Evolutionary conservation across 2,797 vertebrate genomes (phyloP).

Genomic region (Myiotriccus ornatus): DNA sequence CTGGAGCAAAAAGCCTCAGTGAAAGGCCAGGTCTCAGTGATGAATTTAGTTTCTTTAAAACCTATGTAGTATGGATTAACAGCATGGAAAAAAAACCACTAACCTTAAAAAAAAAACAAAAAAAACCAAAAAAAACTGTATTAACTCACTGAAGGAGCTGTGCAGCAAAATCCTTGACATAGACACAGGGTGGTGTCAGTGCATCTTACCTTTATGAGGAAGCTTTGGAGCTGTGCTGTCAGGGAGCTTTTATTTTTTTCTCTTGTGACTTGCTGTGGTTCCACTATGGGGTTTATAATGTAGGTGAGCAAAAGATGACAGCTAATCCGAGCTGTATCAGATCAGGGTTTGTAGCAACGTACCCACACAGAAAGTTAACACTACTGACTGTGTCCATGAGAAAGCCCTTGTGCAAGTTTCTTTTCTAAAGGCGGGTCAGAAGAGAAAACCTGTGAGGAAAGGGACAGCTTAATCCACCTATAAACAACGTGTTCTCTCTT

Average conservation of each 20-base stretch:
- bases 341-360: neutral
- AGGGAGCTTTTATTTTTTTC: neutral
- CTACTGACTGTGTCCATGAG: neutral
- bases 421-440: neutral
- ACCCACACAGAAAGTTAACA: neutral
- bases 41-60: neutral
- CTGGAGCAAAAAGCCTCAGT: neutral
- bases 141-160: neutral
- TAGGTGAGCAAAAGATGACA: neutral
- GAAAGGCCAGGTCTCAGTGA: neutral
- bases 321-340: accelerated
- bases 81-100: neutral
- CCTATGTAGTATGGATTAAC: neutral
- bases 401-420: neutral
- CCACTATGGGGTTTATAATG: accelerated
- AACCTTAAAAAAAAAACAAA: neutral
- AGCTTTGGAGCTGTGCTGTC: neutral
- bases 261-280: neutral
- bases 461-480: neutral
- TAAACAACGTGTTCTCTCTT: neutral
- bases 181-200: neutral
- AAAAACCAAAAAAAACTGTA: neutral
- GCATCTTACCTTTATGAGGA: neutral
- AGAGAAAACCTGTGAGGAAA: neutral
- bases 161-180: neutral